Percentiles rank a stretch among this genome's conserved stretches.
phyloP scores from a whole-genome alignment of 1,140 invertebrate species.

The Scaptomyza pallida region DNA sequence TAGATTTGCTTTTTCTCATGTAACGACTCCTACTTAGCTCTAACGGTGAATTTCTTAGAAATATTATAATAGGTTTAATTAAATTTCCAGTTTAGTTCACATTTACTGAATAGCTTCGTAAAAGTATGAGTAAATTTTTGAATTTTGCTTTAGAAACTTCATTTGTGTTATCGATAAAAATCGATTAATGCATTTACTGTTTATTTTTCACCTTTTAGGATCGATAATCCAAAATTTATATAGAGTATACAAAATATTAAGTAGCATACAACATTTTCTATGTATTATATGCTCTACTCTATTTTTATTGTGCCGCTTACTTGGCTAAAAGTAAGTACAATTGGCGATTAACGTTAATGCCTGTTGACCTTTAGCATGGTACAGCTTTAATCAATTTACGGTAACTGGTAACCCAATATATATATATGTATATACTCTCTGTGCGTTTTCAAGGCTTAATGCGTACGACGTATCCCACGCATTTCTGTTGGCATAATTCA shows the following conservation, averaged over 20 bases:
- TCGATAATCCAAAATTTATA: too few species aligned
- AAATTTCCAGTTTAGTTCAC: not conserved
- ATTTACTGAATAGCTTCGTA: too few species aligned
- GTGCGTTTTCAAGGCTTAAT: slow-evolving; percentile 5
- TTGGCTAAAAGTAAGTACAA: not conserved
- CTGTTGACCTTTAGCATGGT: not conserved
- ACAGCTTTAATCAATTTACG: slow-evolving; percentile 19
- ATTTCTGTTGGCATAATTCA: slow-evolving; percentile 34
- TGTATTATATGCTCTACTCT: too few species aligned
- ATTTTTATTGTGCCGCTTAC: too few species aligned
- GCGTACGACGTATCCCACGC: slow-evolving; percentile 15
- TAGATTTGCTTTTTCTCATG: not conserved
- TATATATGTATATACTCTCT: too few species aligned
- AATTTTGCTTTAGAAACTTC: too few species aligned
- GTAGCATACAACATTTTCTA: too few species aligned
- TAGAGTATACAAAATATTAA: too few species aligned
- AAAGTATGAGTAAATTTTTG: too few species aligned
- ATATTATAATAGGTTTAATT: not conserved
- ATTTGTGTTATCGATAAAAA: not conserved
- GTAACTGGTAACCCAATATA: slow-evolving; percentile 13
- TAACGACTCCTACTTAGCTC: not conserved
- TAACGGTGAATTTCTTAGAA: not conserved
- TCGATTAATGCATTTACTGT: too few species aligned
- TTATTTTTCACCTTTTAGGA: too few species aligned
- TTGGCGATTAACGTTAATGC: slow-evolving; percentile 4